A percentile compares a stretch with the other conserved stretches of the same genome.
Conservation (phyloP, 2,113 vertebrate species). For the Cyphomyrus plagiostoma region DNA sequence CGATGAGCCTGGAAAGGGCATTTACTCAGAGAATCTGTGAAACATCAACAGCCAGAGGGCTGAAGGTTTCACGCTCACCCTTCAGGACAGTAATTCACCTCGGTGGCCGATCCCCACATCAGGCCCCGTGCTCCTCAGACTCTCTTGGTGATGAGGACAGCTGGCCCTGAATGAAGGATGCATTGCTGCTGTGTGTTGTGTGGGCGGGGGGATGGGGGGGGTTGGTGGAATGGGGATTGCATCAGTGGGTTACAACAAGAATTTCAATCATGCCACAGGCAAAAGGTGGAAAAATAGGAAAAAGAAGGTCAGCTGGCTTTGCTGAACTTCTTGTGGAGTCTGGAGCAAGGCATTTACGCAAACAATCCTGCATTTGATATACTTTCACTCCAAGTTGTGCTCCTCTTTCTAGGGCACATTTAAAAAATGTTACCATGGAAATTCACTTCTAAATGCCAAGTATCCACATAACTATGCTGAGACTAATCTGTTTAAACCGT, state of each 20-base stretch:
- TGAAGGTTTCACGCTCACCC: neutral
- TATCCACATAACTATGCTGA: neutral
- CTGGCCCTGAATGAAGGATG: neutral
- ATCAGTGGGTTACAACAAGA: neutral
- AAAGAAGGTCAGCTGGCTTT: neutral
- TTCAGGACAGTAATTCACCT: constrained; percentile 3
- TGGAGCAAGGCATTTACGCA: neutral
- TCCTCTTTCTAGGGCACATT: neutral
- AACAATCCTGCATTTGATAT: neutral
- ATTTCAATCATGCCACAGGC: neutral
- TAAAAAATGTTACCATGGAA: neutral
- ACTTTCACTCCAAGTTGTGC: neutral
- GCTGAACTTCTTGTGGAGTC: neutral
- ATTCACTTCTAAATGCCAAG: neutral
- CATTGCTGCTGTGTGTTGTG: neutral
- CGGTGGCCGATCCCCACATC: neutral
- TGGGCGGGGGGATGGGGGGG: neutral
- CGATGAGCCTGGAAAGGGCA: neutral
- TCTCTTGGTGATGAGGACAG: neutral
- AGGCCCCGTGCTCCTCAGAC: neutral
- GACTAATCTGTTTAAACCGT: neutral
- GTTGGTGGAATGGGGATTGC: neutral
- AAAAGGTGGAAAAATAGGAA: neutral
- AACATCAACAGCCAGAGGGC: neutral
- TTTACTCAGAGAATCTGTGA: neutral